A percentile compares a stretch with the other conserved stretches of the same genome.
Evolutionary conservation across 2,113 vertebrate genomes (phyloP).

Genomic region (Nycticryphes semicollaris): DNA sequence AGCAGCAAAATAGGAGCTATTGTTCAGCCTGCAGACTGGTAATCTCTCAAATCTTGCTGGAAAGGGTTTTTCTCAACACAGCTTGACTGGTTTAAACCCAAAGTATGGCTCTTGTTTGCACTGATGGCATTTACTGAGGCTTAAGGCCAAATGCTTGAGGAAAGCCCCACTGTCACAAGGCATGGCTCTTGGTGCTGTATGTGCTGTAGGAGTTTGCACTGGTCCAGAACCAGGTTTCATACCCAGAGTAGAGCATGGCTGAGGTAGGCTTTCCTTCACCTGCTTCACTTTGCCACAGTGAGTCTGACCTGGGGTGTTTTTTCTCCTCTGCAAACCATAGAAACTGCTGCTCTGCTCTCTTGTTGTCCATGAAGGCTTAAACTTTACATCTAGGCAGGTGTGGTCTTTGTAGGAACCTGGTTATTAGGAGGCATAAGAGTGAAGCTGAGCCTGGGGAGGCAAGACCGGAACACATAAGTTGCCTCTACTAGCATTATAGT

Average conservation of each 20-base stretch:
- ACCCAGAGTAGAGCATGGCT: neutral
- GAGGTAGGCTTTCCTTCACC: neutral
- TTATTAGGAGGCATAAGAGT: neutral
- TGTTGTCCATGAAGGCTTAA: neutral
- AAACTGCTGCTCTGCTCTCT: neutral
- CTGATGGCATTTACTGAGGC: neutral
- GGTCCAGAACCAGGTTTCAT: neutral
- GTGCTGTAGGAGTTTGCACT: neutral
- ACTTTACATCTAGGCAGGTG: neutral
- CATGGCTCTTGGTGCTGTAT: neutral
- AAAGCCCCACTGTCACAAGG: neutral
- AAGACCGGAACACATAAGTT: neutral
- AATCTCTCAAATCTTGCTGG: neutral
- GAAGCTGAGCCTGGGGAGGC: neutral
- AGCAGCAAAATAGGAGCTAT: neutral
- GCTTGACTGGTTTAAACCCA: neutral
- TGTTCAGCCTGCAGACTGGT: neutral
- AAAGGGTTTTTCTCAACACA: neutral
- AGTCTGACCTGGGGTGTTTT: neutral
- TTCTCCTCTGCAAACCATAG: neutral
- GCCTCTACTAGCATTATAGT: neutral
- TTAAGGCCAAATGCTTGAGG: neutral
- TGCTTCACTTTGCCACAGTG: neutral
- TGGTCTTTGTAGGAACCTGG: rapidly evolving
- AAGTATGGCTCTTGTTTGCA: neutral